Conservation (phyloP, 2,888 invertebrate genomes). For the Pediacus dermestoides region DNA sequence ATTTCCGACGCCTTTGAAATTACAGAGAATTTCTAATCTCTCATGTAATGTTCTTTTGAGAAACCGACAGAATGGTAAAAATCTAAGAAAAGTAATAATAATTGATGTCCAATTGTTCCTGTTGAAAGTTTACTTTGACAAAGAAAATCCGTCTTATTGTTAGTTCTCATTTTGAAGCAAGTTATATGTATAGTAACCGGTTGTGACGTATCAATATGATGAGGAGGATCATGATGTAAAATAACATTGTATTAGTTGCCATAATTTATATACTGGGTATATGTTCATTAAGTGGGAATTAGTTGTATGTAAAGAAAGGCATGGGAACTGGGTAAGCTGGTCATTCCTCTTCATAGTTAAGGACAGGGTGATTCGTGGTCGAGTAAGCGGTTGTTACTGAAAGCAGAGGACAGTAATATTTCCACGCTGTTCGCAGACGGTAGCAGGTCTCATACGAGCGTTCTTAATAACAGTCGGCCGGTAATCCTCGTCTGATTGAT, state of each 20-base stretch:
- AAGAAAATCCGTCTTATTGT: too few relatives aligned
- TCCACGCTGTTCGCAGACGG: conserved; percentile 36
- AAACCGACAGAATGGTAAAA: too few relatives aligned
- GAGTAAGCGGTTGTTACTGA: conserved; percentile 36
- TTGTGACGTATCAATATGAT: too few relatives aligned
- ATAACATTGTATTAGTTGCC: conserved; percentile 19
- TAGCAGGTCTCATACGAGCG: conserved; percentile 43
- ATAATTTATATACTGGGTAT: conserved; percentile 22
- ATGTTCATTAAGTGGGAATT: conserved; percentile 41
- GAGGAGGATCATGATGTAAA: too few relatives aligned
- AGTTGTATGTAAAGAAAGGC: conserved; percentile 30
- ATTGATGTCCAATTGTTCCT: too few relatives aligned
- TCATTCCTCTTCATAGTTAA: conserved; percentile 37
- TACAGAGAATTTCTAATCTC: too few relatives aligned
- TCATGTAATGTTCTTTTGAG: too few relatives aligned
- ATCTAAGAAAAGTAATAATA: too few relatives aligned
- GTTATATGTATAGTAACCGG: too few relatives aligned
- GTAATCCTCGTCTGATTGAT: conserved; percentile 50
- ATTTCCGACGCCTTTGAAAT: too few relatives aligned
- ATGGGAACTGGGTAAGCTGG: conserved; percentile 36
- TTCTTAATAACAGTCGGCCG: conserved; percentile 49
- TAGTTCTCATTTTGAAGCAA: too few relatives aligned
- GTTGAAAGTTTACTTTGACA: too few relatives aligned
- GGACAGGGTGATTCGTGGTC: conserved; percentile 28
- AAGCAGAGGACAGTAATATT: conserved; percentile 43